A percentile compares a stretch with the other conserved stretches of the same genome.
These are phyloP conservation scores for Gari tellinella DNA, from an alignment of 2,888 invertebrate species.

Conservation along the genomic window DNA sequence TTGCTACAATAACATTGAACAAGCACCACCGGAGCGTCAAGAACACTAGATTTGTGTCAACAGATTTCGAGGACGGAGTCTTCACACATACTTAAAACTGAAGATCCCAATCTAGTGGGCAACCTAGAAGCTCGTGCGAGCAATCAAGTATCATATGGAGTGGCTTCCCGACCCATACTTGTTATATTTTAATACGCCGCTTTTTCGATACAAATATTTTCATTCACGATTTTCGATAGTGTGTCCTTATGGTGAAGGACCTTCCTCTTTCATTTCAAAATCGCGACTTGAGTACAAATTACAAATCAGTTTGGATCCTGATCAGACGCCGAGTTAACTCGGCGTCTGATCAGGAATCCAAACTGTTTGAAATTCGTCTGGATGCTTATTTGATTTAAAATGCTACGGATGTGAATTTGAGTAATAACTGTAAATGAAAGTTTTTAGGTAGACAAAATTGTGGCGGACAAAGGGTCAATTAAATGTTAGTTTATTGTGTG, in stretches of 20 bases:
- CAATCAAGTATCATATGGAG: constrained; percentile 39
- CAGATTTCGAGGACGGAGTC: constrained; percentile 32
- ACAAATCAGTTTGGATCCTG: too few relatives aligned
- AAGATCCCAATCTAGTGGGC: constrained; percentile 36
- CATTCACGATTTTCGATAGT: constrained; percentile 42
- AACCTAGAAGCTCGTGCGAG: constrained; percentile 29
- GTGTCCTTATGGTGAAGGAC: constrained; percentile 28
- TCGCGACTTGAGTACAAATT: too few relatives aligned
- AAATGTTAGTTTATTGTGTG: constrained; percentile 35
- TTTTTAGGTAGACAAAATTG: too few relatives aligned
- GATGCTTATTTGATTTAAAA: too few relatives aligned
- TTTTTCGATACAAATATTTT: constrained; percentile 48
- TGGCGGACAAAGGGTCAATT: constrained; percentile 39
- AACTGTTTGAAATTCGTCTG: too few relatives aligned
- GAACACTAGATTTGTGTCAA: constrained; percentile 59
- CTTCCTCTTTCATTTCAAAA: too few relatives aligned
- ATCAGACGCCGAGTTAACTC: too few relatives aligned
- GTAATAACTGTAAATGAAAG: too few relatives aligned
- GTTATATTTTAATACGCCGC: constrained; percentile 47
- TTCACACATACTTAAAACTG: constrained; percentile 58
- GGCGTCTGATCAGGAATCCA: too few relatives aligned
- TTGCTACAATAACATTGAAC: too few relatives aligned
- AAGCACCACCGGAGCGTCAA: too few relatives aligned
- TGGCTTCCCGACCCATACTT: constrained; percentile 22
- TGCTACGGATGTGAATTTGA: too few relatives aligned